A percentile compares a stretch with the other conserved stretches of the same genome.
phyloP scores from a whole-genome alignment of 2,113 vertebrate species.

The Puffinus mauretanicus region DNA sequence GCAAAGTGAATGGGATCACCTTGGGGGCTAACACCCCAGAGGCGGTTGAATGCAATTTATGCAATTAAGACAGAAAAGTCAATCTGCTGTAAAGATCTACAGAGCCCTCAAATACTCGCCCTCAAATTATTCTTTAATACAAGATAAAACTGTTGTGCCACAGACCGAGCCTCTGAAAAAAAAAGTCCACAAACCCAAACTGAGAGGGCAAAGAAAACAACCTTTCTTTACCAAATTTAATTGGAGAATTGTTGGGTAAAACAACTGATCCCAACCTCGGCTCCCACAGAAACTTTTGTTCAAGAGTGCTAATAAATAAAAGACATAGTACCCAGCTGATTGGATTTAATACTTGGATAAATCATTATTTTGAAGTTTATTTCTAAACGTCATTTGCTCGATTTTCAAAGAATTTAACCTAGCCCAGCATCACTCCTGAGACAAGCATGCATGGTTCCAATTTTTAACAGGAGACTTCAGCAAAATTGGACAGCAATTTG shows the following conservation, averaged over 20 bases:
- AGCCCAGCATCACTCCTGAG: not conserved
- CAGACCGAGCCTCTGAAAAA: not conserved
- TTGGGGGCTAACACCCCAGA: not conserved
- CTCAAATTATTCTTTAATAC: not conserved
- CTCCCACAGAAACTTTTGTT: not conserved
- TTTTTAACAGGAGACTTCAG: not conserved
- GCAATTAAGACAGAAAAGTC: constrained; percentile 21
- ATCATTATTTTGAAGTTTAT: not conserved
- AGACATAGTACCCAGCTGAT: not conserved
- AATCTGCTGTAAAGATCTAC: not conserved
- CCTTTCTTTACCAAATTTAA: not conserved
- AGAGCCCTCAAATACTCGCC: not conserved
- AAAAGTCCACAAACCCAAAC: not conserved
- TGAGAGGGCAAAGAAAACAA: not conserved
- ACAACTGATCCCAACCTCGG: not conserved
- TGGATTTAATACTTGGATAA: not conserved
- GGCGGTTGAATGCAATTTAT: not conserved
- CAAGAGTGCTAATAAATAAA: not conserved
- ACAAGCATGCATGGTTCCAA: not conserved
- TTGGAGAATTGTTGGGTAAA: not conserved
- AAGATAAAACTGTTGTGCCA: not conserved
- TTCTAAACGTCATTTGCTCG: not conserved
- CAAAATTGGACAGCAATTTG: not conserved
- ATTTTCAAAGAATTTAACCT: not conserved
- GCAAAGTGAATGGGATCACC: not conserved